A percentile compares a stretch with the other conserved stretches of the same genome.
These are phyloP conservation scores for Proteles cristata DNA, from an alignment of 2,113 vertebrate genomes.

Conservation along the genomic window DNA sequence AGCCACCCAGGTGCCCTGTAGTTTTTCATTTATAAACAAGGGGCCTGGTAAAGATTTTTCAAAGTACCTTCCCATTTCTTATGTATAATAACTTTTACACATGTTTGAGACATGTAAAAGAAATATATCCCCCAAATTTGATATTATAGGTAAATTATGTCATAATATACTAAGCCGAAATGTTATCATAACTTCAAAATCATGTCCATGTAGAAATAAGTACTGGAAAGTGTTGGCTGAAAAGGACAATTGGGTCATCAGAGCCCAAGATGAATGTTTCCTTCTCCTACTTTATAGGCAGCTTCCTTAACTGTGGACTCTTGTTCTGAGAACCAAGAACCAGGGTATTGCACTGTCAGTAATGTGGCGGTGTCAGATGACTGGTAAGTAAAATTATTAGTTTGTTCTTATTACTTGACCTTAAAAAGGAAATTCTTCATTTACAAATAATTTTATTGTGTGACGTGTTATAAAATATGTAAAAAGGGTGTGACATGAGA, in stretches of 20 bases:
- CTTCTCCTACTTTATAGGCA: constrained; percentile 86
- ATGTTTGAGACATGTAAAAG: neutral
- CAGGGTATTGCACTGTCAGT: constrained; percentile 96
- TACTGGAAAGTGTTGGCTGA: neutral
- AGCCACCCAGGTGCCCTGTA: neutral
- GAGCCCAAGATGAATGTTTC: neutral
- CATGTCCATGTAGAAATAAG: neutral
- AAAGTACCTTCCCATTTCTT: neutral
- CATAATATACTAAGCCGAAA: neutral
- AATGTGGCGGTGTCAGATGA: constrained; percentile 95
- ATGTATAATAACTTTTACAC: neutral
- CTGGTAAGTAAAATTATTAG: constrained; percentile 86
- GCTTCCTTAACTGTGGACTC: constrained; percentile 97
- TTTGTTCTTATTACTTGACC: neutral
- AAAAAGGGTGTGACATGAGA: neutral
- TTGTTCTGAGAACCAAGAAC: constrained; percentile 95
- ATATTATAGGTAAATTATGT: neutral
- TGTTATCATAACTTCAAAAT: neutral
- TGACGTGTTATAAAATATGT: neutral
- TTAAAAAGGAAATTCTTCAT: neutral
- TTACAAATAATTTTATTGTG: neutral
- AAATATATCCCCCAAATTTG: neutral
- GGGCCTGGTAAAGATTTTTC: neutral
- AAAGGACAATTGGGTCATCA: neutral
- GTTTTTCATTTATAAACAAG: neutral